Percentiles rank a stretch among this genome's conserved stretches.
Evolutionary conservation across 2,888 invertebrate genomes (phyloP).

Genomic region (Melanargia galathea): DNA sequence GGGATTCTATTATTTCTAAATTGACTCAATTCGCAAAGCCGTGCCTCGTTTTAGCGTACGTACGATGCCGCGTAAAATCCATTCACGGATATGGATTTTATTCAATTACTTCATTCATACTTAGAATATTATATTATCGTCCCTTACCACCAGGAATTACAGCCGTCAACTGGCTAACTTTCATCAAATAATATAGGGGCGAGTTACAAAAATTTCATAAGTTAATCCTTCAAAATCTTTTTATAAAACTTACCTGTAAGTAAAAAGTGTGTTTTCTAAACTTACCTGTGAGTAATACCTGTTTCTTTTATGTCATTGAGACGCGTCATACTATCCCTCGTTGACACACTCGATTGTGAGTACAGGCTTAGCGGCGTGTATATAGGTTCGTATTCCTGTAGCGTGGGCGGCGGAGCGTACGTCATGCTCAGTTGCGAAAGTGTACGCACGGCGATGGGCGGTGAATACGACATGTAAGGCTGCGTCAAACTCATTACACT

Average conservation of each 20-base stretch:
- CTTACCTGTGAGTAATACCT: constrained; percentile 70
- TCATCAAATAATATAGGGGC: too few species aligned
- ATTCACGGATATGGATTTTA: too few species aligned
- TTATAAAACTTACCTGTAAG: constrained; percentile 1
- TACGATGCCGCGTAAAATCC: too few species aligned
- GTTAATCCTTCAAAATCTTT: not conserved
- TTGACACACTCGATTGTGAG: constrained; percentile 75
- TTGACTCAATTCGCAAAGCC: too few species aligned
- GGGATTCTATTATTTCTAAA: too few species aligned
- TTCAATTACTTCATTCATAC: too few species aligned
- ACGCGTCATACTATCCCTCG: constrained; percentile 73
- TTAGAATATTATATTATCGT: too few species aligned
- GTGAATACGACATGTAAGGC: constrained; percentile 75
- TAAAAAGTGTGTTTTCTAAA: not conserved
- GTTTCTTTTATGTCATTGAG: constrained; percentile 75
- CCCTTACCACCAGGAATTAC: too few species aligned
- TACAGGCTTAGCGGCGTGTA: constrained; percentile 75
- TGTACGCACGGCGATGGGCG: constrained; percentile 80
- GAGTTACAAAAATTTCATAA: too few species aligned
- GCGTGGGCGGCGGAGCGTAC: constrained; percentile 82
- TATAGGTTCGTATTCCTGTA: constrained; percentile 78
- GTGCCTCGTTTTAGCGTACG: too few species aligned
- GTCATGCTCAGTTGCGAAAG: constrained; percentile 83
- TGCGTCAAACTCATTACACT: constrained; percentile 81
- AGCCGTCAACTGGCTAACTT: too few species aligned